Evolutionary conservation across 2,113 vertebrate genomes (phyloP).

Genomic region (Bombycilla garrulus): DNA sequence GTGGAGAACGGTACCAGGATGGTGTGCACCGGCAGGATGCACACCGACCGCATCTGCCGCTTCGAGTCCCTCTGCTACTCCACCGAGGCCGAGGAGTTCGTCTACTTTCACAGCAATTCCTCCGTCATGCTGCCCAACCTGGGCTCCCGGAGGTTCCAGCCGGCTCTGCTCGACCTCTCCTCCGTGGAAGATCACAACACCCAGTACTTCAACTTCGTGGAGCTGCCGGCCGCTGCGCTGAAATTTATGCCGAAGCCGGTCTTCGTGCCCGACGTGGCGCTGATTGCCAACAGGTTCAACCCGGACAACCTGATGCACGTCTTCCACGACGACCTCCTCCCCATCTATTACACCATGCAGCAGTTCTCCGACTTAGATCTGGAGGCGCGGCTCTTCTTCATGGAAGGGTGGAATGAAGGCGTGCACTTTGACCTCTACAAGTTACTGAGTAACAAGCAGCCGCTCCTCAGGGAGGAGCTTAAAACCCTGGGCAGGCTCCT

Average conservation of each 20-base stretch:
- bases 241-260: constrained; percentile 94
- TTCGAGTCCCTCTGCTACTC: constrained; percentile 96
- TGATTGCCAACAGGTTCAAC: constrained; percentile 95
- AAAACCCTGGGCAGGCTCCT: constrained; percentile 90
- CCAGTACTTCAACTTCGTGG: constrained; percentile 97
- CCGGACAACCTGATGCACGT: constrained; percentile 98
- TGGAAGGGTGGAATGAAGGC: constrained; percentile 95
- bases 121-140: constrained; percentile 94
- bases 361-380: constrained; percentile 88
- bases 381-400: constrained; percentile 91
- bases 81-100: constrained; percentile 90
- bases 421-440: constrained; percentile 92
- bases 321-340: constrained; percentile 95
- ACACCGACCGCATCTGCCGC: constrained; percentile 95
- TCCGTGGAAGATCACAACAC: constrained; percentile 97
- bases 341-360: constrained; percentile 93
- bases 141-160: constrained; percentile 93
- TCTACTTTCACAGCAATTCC: constrained; percentile 94
- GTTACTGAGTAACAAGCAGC: constrained; percentile 91
- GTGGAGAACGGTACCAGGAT: constrained; percentile 90
- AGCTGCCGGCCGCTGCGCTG: constrained; percentile 88
- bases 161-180: constrained; percentile 92
- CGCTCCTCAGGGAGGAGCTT: constrained; percentile 89
- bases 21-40: constrained; percentile 95
- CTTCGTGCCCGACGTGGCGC: constrained; percentile 91